phyloP scores from a whole-genome alignment of 2,797 vertebrate species.

The Spondyliosoma cantharus region DNA sequence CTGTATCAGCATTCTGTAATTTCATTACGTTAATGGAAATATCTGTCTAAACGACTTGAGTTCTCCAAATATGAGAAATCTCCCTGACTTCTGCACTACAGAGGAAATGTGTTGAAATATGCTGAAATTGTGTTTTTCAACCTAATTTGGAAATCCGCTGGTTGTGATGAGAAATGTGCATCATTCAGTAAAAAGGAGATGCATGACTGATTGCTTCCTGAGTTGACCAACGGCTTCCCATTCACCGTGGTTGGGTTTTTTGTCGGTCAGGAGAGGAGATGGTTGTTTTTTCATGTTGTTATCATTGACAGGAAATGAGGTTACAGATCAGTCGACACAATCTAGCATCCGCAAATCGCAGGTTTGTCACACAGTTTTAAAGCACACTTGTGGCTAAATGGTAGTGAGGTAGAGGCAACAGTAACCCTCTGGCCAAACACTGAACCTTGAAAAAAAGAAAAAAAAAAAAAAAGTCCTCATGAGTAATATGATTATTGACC shows the following conservation, averaged over 20 bases:
- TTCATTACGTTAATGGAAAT: constrained; percentile 51
- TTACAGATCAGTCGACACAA: background rate
- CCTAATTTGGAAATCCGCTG: constrained; percentile 36
- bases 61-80: constrained; percentile 11
- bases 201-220: constrained; percentile 36
- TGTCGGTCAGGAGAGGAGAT: background rate
- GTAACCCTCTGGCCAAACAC: constrained; percentile 1
- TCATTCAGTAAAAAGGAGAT: constrained; percentile 32
- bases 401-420: background rate
- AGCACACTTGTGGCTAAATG: background rate
- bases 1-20: background rate
- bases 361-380: background rate
- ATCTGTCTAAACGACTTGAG: constrained; percentile 5
- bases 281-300: constrained; percentile 13
- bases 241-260: background rate
- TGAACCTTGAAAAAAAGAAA: background rate
- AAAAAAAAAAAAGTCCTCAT: background rate
- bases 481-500: background rate
- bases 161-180: constrained; percentile 36
- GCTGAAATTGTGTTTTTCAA: constrained; percentile 31
- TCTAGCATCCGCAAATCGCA: background rate
- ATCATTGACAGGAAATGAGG: constrained; percentile 12
- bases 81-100: constrained; percentile 15
- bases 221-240: constrained; percentile 2
- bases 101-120: constrained; percentile 23